phyloP scores from a whole-genome alignment of 1,140 invertebrate species.

The Atta colombica region DNA sequence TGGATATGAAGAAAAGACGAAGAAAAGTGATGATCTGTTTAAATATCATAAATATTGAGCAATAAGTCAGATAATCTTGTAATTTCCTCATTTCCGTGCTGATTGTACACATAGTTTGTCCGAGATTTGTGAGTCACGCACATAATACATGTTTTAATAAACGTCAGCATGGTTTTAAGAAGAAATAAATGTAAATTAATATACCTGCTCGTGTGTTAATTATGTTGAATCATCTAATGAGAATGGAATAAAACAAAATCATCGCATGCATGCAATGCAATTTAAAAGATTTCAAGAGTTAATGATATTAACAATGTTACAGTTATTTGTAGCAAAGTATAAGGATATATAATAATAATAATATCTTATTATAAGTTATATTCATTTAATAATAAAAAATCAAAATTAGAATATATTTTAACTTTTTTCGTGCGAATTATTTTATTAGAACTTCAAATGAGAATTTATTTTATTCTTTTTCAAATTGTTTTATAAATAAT shows the following conservation, averaged over 20 bases:
- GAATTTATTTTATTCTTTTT: background rate
- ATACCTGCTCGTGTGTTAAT: background rate
- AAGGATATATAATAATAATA: background rate
- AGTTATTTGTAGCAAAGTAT: background rate
- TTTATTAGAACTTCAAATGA: background rate
- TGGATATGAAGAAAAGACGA: background rate
- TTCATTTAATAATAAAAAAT: background rate
- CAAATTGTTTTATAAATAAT: background rate
- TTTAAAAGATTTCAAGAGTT: background rate
- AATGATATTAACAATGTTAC: background rate
- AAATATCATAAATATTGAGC: conserved; percentile 33
- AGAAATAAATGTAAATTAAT: conserved; percentile 9
- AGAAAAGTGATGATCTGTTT: background rate
- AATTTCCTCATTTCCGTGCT: background rate
- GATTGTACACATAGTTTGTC: background rate
- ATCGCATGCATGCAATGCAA: no score
- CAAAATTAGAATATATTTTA: background rate
- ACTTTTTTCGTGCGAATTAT: background rate
- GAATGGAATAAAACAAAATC: background rate
- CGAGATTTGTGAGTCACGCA: conserved; percentile 31
- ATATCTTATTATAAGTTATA: background rate
- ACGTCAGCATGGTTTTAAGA: conserved; percentile 10
- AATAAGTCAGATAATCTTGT: background rate
- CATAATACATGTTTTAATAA: background rate
- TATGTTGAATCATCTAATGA: conserved; percentile 10